Evolutionary conservation across 2,797 vertebrate species (phyloP).

Genomic region (Periparus ater): DNA sequence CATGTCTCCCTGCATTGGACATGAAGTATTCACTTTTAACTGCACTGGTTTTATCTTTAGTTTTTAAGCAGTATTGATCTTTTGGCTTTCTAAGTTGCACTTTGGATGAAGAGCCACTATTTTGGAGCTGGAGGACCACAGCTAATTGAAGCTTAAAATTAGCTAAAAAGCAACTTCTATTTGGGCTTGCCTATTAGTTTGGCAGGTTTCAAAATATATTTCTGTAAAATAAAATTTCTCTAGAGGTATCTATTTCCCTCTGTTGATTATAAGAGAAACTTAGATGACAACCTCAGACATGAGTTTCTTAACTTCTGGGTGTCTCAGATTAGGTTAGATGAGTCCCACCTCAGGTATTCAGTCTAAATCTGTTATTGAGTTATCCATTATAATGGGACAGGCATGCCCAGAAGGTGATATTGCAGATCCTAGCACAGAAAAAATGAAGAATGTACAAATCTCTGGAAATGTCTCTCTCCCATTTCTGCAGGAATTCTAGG

Average conservation of each 20-base stretch:
- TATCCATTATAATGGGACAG: background rate
- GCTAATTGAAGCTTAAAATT: background rate
- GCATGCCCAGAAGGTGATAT: background rate
- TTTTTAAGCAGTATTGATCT: background rate
- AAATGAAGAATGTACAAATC: background rate
- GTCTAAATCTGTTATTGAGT: background rate
- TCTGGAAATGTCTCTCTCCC: background rate
- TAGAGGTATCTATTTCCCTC: background rate
- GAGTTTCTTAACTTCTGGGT: background rate
- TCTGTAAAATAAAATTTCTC: background rate
- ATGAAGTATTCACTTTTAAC: background rate
- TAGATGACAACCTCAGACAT: background rate
- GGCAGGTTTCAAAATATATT: background rate
- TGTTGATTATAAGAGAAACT: background rate
- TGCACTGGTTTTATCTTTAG: background rate
- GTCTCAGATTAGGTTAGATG: background rate
- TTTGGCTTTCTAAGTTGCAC: background rate
- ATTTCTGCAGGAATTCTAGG: background rate
- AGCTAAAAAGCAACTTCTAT: background rate
- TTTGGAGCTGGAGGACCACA: background rate
- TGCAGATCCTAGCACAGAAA: background rate
- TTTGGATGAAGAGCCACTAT: background rate
- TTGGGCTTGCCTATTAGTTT: background rate
- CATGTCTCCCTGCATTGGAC: fast-evolving
- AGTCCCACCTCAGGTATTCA: background rate